These are phyloP conservation scores for Stenichneumon culpator DNA, from an alignment of 2,888 invertebrate genomes.

Conservation along the genomic window DNA sequence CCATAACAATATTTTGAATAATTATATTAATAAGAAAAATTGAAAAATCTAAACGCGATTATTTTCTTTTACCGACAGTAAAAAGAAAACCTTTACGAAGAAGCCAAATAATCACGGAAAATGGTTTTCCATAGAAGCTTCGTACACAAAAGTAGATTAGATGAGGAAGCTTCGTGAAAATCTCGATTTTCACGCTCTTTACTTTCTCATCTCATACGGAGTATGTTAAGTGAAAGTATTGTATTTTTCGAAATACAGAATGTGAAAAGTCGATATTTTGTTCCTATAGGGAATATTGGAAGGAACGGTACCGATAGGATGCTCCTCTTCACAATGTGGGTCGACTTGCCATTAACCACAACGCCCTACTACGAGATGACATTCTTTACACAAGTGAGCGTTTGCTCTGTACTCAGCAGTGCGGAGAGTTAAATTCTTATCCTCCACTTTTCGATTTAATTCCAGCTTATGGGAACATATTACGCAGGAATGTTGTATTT, in stretches of 20 bases:
- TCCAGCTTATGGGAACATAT: conserved; percentile 49
- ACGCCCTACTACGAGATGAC: conserved; percentile 60
- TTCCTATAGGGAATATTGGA: conserved; percentile 68
- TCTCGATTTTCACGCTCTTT: too few species aligned
- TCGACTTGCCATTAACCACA: conserved; percentile 18
- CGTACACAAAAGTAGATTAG: too few species aligned
- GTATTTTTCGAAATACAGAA: not conserved
- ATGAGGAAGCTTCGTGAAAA: too few species aligned
- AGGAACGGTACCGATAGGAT: conserved; percentile 68
- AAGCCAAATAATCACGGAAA: too few species aligned
- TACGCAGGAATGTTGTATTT: conserved; percentile 68
- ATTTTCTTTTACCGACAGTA: too few species aligned
- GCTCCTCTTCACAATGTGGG: conserved; percentile 62
- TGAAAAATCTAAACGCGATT: too few species aligned
- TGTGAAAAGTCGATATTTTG: not conserved
- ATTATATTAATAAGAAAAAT: too few species aligned
- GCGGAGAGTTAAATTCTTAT: not conserved
- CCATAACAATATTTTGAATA: too few species aligned
- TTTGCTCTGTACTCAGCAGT: not conserved
- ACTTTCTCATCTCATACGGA: too few species aligned
- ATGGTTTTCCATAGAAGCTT: too few species aligned
- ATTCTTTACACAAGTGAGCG: conserved; percentile 12
- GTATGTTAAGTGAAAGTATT: too few species aligned
- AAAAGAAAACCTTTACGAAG: too few species aligned
- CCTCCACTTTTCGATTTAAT: not conserved